These are phyloP conservation scores for Bathynomus jamesi DNA, from an alignment of 1,140 invertebrate species.

Conservation along the genomic window DNA sequence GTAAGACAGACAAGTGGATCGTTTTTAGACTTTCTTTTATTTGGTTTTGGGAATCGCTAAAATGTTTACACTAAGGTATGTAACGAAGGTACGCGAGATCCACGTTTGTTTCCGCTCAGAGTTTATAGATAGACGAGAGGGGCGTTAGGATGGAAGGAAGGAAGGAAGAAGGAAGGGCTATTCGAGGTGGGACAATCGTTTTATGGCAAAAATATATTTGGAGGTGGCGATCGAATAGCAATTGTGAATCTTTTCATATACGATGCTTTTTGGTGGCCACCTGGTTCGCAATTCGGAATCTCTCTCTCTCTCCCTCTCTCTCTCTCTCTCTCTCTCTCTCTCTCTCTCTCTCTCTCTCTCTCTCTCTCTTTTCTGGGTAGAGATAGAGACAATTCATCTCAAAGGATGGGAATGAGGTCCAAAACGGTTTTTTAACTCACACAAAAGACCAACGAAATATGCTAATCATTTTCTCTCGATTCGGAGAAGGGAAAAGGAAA, in stretches of 20 bases:
- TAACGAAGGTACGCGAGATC: too few relatives aligned
- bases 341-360: too few relatives aligned
- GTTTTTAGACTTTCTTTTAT: background rate
- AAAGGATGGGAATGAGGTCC: background rate
- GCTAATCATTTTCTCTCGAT: too few relatives aligned
- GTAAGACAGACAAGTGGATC: background rate
- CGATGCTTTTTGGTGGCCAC: background rate
- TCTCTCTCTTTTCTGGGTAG: too few relatives aligned
- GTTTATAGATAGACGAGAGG: background rate
- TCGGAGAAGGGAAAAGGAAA: too few relatives aligned
- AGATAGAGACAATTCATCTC: too few relatives aligned
- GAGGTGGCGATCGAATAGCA: background rate
- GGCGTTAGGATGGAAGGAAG: background rate
- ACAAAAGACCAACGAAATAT: too few relatives aligned
- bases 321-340: too few relatives aligned
- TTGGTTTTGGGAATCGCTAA: background rate
- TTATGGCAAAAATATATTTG: background rate
- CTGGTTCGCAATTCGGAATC: background rate
- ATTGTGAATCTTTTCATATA: background rate
- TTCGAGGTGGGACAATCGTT: background rate
- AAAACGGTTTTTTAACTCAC: background rate
- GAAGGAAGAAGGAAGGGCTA: background rate
- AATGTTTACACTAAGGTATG: background rate
- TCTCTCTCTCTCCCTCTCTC: too few relatives aligned
- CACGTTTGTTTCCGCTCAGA: too few relatives aligned